These are phyloP conservation scores for Hydrozoanthus tunicans DNA, from an alignment of 64 coral and sea anemone genomes.

Conservation along the genomic window DNA sequence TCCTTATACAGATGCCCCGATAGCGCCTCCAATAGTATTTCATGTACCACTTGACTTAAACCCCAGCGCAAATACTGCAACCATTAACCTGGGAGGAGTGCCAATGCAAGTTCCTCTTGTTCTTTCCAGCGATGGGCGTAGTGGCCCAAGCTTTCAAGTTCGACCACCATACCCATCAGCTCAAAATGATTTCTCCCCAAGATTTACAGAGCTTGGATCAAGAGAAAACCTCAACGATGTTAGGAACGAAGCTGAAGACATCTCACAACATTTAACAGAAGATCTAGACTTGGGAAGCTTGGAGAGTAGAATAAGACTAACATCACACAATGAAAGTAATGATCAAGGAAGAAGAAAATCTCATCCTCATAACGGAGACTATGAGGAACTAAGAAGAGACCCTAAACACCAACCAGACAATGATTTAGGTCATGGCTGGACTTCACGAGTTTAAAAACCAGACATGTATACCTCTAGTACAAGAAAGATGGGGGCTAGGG, in stretches of 20 bases:
- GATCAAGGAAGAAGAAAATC: background rate
- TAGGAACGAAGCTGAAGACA: background rate
- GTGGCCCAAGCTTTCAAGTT: background rate
- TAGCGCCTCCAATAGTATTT: background rate
- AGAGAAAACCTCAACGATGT: background rate
- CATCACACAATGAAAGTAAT: background rate
- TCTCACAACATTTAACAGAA: slow-evolving; percentile 9
- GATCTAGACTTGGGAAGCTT: slow-evolving; percentile 28
- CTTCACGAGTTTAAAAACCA: slow-evolving; percentile 10
- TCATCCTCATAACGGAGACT: background rate
- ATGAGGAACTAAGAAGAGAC: background rate
- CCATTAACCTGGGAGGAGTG: background rate
- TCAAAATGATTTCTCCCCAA: background rate
- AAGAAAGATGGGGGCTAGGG: no score
- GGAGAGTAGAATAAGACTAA: background rate
- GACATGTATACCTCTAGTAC: no score
- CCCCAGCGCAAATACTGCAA: slow-evolving; percentile 22
- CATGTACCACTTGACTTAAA: slow-evolving; percentile 34
- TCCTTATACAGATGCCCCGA: no score
- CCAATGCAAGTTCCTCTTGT: slow-evolving; percentile 50
- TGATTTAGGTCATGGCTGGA: slow-evolving; percentile 29
- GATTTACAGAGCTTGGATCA: slow-evolving; percentile 39
- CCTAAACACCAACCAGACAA: background rate
- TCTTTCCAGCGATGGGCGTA: slow-evolving; percentile 9
- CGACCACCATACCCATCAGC: background rate